phyloP scores from a whole-genome alignment of 2,797 vertebrate species.

The Halcyon chelicuti region DNA sequence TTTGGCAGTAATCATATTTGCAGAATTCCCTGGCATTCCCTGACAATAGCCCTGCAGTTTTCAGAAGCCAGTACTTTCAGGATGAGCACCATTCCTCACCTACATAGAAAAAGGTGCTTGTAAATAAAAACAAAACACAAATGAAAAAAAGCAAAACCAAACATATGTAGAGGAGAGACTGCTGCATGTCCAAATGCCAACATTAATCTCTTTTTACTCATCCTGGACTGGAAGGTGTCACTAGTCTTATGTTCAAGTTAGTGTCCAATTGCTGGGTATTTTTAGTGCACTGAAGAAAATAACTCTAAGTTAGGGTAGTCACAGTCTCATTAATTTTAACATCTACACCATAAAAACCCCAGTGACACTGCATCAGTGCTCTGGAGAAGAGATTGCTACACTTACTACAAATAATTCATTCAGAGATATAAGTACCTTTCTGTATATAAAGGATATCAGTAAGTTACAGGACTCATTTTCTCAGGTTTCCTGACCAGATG shows the following conservation, averaged over 20 bases:
- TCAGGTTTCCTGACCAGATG: not conserved
- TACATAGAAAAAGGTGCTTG: constrained; percentile 54
- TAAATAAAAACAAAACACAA: not conserved
- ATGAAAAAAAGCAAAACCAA: not conserved
- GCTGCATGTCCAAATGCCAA: not conserved
- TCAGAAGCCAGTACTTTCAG: not conserved
- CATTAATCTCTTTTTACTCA: not conserved
- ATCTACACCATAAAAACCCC: not conserved
- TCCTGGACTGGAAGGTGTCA: not conserved
- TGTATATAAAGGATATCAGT: not conserved
- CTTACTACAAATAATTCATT: not conserved
- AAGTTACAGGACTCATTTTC: not conserved
- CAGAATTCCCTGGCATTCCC: constrained; percentile 8
- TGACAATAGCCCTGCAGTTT: not conserved
- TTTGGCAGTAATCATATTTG: not conserved
- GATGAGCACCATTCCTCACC: constrained; percentile 67
- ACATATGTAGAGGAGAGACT: not conserved
- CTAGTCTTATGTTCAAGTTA: not conserved
- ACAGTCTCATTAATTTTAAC: not conserved
- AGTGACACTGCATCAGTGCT: not conserved
- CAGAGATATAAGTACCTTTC: not conserved
- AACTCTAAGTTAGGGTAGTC: not conserved
- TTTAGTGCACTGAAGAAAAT: not conserved
- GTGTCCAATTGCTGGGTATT: not conserved
- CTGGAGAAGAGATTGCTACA: not conserved